Conservation (phyloP, 2,888 invertebrate species). For the Drosophila stalkeri region DNA sequence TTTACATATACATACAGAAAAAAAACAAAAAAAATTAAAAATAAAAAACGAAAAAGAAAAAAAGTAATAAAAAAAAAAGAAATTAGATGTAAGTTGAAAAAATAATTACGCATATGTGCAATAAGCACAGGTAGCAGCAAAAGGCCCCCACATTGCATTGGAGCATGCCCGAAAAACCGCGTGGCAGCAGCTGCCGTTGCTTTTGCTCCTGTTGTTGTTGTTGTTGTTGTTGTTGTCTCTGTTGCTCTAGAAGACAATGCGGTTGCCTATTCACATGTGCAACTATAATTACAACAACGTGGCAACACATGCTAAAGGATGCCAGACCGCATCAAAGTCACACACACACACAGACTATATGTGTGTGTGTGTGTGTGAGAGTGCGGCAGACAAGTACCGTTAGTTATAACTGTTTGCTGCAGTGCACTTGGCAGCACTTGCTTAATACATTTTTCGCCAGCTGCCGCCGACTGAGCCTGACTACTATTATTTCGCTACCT, state of each 20-base stretch:
- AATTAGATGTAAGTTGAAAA: constrained; percentile 7
- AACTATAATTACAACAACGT: constrained; percentile 55
- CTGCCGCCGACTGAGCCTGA: constrained; percentile 39
- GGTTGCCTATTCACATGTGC: constrained; percentile 63
- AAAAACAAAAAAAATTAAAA: not conserved
- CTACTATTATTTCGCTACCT: constrained; percentile 65
- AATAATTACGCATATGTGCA: constrained; percentile 38
- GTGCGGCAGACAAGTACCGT: constrained; percentile 25
- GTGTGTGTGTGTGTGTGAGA: too few species aligned
- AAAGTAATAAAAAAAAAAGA: too few species aligned
- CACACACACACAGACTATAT: constrained; percentile 19
- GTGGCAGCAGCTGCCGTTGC: not conserved
- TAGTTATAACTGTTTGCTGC: constrained; percentile 65
- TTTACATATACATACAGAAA: not conserved
- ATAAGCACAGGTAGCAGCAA: not conserved
- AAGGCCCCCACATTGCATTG: constrained; percentile 11
- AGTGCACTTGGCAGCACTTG: constrained; percentile 75
- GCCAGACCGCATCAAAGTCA: constrained; percentile 71
- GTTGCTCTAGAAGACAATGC: constrained; percentile 61
- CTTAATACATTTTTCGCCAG: constrained; percentile 66
- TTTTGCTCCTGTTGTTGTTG: not conserved
- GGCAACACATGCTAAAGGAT: constrained; percentile 39
- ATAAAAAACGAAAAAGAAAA: too few species aligned
- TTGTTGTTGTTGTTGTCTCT: constrained; percentile 48
- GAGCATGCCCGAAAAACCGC: constrained; percentile 42